phyloP scores from a whole-genome alignment of 2,888 invertebrate genomes.

The Drosophila fulvimacula region DNA sequence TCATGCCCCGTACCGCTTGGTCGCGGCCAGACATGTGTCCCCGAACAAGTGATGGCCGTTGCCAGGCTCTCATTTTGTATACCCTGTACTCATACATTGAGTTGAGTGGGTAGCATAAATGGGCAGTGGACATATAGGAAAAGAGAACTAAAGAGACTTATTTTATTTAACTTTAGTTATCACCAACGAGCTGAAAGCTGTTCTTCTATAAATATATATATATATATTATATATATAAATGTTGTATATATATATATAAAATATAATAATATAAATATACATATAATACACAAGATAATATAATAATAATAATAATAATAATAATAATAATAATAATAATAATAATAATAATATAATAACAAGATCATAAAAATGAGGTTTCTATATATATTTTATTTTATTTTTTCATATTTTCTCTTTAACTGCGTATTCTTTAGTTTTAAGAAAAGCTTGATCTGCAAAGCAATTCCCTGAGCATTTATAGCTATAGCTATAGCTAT shows the following conservation, averaged over 20 bases:
- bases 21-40: conserved; percentile 61
- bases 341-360: too few species aligned
- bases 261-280: too few species aligned
- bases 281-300: too few species aligned
- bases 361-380: too few species aligned
- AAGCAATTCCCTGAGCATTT: too few species aligned
- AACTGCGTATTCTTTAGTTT: not conserved
- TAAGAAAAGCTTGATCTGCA: not conserved
- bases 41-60: conserved; percentile 62
- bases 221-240: too few species aligned
- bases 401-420: not conserved
- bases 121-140: not conserved
- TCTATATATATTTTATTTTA: too few species aligned
- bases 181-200: not conserved
- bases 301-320: too few species aligned
- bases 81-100: conserved; percentile 21
- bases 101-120: not conserved
- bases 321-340: too few species aligned
- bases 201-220: not conserved
- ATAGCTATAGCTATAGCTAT: not conserved
- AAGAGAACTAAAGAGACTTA: not conserved
- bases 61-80: conserved; percentile 59
- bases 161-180: not conserved
- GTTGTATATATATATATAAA: too few species aligned
- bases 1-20: conserved; percentile 2